These are phyloP conservation scores for Sylvia borin DNA, from an alignment of 2,797 vertebrate genomes.

Conservation along the genomic window DNA sequence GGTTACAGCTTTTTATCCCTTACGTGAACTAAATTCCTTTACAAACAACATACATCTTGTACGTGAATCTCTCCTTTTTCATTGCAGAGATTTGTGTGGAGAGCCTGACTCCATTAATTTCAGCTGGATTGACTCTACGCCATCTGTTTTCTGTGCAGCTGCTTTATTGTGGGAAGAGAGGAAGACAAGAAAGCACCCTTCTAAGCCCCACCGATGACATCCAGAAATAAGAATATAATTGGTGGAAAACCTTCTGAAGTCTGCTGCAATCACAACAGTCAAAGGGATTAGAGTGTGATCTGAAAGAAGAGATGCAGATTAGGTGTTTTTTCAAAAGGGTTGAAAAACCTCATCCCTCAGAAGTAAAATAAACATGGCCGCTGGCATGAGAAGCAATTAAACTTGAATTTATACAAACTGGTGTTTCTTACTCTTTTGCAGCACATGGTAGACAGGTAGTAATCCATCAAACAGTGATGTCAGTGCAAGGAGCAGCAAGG, in stretches of 20 bases:
- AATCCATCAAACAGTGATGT: background rate
- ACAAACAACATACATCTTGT: slow-evolving; percentile 79
- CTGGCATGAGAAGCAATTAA: background rate
- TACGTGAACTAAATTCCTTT: slow-evolving; percentile 71
- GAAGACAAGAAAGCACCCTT: slow-evolving; percentile 13
- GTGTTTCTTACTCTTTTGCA: background rate
- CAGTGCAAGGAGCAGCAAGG: background rate
- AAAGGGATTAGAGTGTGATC: slow-evolving; percentile 34
- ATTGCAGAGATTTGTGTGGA: slow-evolving; percentile 76
- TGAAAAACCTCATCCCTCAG: background rate
- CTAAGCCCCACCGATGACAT: slow-evolving; percentile 53
- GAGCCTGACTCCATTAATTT: slow-evolving; percentile 80
- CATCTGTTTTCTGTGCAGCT: slow-evolving; percentile 75
- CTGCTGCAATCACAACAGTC: slow-evolving; percentile 55
- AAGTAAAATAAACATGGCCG: background rate
- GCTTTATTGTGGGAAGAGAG: slow-evolving; percentile 50
- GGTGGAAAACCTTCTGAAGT: slow-evolving; percentile 59
- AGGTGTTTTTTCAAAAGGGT: background rate
- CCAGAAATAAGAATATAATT: slow-evolving; percentile 66
- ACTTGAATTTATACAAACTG: background rate
- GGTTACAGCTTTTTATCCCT: slow-evolving; percentile 68
- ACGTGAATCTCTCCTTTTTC: slow-evolving; percentile 51
- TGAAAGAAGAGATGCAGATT: slow-evolving; percentile 38
- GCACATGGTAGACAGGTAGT: background rate
- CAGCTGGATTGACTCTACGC: slow-evolving; percentile 73